Percentiles rank a stretch among this genome's conserved stretches.
Conservation (phyloP, 2,113 vertebrate genomes). For the Megaceryle maxima region DNA sequence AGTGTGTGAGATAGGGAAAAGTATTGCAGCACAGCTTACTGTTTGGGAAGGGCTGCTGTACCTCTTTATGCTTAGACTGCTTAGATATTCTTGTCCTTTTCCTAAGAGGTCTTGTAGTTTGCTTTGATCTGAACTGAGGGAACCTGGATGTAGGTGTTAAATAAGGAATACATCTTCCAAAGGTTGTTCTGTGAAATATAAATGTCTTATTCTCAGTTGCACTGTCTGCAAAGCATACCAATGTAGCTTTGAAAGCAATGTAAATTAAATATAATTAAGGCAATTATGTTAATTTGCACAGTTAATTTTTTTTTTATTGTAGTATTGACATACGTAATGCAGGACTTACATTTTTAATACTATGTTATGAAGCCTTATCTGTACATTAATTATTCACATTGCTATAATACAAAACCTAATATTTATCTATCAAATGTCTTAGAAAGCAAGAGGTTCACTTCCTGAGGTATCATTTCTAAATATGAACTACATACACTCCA, state of each 20-base stretch:
- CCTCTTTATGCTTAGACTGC: not conserved
- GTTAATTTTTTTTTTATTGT: not conserved
- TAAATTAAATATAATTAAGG: not conserved
- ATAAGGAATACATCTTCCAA: not conserved
- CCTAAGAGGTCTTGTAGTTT: not conserved
- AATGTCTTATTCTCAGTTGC: not conserved
- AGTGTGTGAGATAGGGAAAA: not conserved
- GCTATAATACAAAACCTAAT: not conserved
- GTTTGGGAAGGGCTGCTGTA: not conserved
- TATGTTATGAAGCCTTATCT: not conserved
- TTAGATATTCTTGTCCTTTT: not conserved
- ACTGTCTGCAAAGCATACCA: not conserved
- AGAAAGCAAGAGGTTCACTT: not conserved
- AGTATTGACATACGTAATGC: not conserved
- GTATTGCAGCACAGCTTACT: not conserved
- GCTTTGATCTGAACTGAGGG: not conserved
- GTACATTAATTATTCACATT: not conserved
- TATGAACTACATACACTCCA: not conserved
- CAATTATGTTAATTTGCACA: not conserved
- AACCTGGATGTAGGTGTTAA: not conserved
- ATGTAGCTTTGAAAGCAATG: not conserved
- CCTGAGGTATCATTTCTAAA: not conserved
- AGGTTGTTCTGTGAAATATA: not conserved
- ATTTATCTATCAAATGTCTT: not conserved
- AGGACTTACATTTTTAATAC: not conserved